Evolutionary conservation across 2,888 invertebrate species (phyloP).

Genomic region (Stenodema calcarata): DNA sequence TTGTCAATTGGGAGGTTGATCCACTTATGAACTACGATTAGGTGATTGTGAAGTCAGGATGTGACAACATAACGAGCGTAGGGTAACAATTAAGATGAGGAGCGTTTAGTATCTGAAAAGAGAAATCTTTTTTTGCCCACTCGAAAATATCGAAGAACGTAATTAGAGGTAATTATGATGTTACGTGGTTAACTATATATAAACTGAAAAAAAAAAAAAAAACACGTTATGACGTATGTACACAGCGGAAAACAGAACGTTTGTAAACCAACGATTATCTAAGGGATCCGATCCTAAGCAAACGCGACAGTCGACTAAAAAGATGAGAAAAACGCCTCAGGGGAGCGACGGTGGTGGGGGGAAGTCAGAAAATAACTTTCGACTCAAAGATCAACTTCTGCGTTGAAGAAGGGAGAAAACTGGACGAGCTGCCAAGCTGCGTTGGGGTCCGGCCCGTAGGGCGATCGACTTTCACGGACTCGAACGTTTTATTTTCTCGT

Average conservation of each 20-base stretch:
- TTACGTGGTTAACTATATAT: background rate
- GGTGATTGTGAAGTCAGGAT: no score
- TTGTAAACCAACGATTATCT: background rate
- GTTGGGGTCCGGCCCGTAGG: background rate
- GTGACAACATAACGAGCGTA: no score
- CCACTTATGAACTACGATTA: no score
- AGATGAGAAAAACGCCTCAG: background rate
- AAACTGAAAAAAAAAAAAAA: no score
- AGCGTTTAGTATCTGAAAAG: background rate
- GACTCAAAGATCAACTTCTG: background rate
- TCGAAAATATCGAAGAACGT: background rate
- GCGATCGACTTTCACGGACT: background rate
- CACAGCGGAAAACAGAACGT: background rate
- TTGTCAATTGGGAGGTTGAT: no score
- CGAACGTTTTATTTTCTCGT: background rate
- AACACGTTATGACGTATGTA: background rate
- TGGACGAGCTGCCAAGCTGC: conserved; percentile 16
- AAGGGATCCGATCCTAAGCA: background rate
- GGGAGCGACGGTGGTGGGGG: background rate
- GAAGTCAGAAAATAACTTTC: conserved; percentile 30
- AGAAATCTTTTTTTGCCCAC: background rate
- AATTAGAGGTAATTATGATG: background rate
- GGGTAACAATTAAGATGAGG: no score
- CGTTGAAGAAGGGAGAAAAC: conserved; percentile 17
- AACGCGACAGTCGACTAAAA: conserved; percentile 11